Base-by-base conservation (phyloP, 1,140 invertebrate genomes). In the Arctopsyche grandis region DNA sequence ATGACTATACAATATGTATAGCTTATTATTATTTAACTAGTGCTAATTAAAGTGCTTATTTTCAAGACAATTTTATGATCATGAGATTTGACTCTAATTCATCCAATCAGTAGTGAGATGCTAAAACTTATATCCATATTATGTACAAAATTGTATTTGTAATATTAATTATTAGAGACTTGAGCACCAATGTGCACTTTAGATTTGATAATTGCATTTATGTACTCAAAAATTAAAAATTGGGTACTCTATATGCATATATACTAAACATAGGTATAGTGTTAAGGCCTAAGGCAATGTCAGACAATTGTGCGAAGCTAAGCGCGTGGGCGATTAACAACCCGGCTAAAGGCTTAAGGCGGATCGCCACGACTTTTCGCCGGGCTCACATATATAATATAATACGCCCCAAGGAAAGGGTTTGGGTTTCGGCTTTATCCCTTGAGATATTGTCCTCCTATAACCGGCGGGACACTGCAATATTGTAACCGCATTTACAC, bases 311-410 rank as follows among this genome's bases (percentile, higher is more conserved):
- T 58, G 71, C 43, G 71, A 56, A 58, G 52, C 71, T 75, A 70
- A 78, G 69, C 66, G 69, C 77, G 77, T 56, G 77, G 43, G 77
- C 56, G 75, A 78, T 78, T 78, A 78, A 78, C 77, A 78, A 78
- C 77, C 77, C 66, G 77, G 77, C 77, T 78, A 71, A 78, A 29
- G 77, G 77, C 77, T 78, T 78, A 78, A 60, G 66, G 66, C 66
- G 77, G 69, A 78, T 78, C 77, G 43, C 77, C 66, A 26, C 77
- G 77, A 78, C 77, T 78, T 78, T 78, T 78, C 77, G 69, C 77
- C 69, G 5, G 21, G 56, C 43, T 16, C 58, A 38, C 58, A 26
- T 24, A 77, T 69, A 66, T 75, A n/a, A 22, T 60, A 22, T 66
- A 66, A 66, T 66, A 66, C 63, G 21, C 10, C 21, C 63, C 1